Base-by-base conservation (phyloP, 2,113 vertebrate genomes). In the Cairina moschata region DNA sequence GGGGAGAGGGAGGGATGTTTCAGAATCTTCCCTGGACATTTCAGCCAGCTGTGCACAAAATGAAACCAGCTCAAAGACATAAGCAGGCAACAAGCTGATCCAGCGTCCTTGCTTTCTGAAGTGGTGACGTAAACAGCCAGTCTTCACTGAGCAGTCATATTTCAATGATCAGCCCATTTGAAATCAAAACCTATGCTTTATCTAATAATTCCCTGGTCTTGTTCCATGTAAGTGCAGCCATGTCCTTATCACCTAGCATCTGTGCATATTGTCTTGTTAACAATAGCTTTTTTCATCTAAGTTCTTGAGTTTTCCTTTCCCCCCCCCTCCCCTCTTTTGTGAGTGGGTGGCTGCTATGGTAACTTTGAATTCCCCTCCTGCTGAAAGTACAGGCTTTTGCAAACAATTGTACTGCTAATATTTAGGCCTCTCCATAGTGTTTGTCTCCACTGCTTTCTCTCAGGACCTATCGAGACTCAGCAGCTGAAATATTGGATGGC, bases 291-390 rank as follows among this genome's bases (percentile, higher is more conserved):
- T 95, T 95, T 79, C 56, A 56, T 68, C 86, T 62, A 10, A 80
- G 36, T 92, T 95, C 88, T 94, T 69, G 66, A 88, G 48, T 76
- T 71, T 91, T 85, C 63, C 52, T 59, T 65, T 71, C 12, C 36
- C 17, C 40, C 42, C n/a, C 69, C n/a, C 46, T 71, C 78, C 68
- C 38, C 16, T 42, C 58, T 87, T 71, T 85, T 80, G 86, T 73
- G 93, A 85, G 98, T 98, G 94, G 98, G 98, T 91, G 98, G 97
- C 95, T 98, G 96, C 98, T 96, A 98, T 98, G 96, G 97, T 94
- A 98, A 98, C 98, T 87, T 93, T 91, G 95, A 95, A 90, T 95
- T 89, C 87, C 95, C 77, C 85, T 98, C 69, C 68, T 91, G 83
- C 90, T 97, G 88, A 76, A 96, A 95, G 78, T 62, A 68, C 71